Evolutionary conservation across 2,888 invertebrate genomes (phyloP), one percentile per base, ranked within the genome.

Genomic region (Mythimna lalbum): DNA sequence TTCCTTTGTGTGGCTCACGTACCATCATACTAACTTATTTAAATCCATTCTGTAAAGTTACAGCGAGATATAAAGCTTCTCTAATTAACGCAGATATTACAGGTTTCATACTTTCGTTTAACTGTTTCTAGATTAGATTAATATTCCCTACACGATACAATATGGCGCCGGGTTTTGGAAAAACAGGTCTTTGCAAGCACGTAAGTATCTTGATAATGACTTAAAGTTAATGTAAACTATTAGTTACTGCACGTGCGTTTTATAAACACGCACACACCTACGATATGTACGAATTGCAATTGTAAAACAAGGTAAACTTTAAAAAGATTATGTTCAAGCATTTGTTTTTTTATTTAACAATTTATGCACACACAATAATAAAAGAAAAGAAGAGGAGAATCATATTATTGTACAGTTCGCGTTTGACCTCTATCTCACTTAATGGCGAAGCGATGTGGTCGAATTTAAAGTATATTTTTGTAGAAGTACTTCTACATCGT

Each of bases 1-100:
- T 21, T 53, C 63, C 59, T 75, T 78, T 75, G 75, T 73, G 59
- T 36, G 23, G 21, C 77, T 56, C 56, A 57, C 57, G 62, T 57
- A 36, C 12, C 71, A 23, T 19, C 39, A 12, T 21, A 77, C 31
- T 39, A 53, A 72, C 27, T 72, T 53, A 72, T 75, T 63, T 78
- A 59, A 59, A 78, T 57, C 73, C 73, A 43, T 43, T 12, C 43
- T 52, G 53, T 12, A 12, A 72, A 49, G 12, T 31, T 36, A 65
- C 61, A 47, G 12, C 33, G 31, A n/a, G 4, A 49, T 69, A 56
- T 57, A 27, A 43, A 49, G 59, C 39, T 71, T 52, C 27, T 23
- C 23, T 63, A 63, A 75, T 75, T 59, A 78, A 72, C 57, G 23
- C 31, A 69, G n/a, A 21, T 69, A 36, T 57, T 62, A 57, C 23